Conservation (phyloP, 2,113 vertebrate genomes). For the Dipodomys spectabilis region DNA sequence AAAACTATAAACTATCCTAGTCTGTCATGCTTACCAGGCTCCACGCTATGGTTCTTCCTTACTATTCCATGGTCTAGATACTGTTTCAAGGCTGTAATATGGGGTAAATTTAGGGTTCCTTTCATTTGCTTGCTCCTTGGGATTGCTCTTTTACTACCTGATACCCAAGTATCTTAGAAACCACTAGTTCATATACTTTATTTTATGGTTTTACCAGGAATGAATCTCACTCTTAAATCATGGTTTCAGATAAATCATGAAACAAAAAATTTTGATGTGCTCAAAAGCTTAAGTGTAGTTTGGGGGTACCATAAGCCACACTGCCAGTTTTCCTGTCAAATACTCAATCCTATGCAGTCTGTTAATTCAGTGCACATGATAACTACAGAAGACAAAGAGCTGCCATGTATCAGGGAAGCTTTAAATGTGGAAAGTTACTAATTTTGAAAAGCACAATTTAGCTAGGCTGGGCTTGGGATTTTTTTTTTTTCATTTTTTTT, state of each 20-base stretch:
- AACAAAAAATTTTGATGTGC: neutral
- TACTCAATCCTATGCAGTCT: neutral
- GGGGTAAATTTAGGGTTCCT: neutral
- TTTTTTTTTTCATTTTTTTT: slow-evolving; percentile 25
- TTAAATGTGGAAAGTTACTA: slow-evolving; percentile 62
- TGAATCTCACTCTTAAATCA: neutral
- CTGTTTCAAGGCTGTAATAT: neutral
- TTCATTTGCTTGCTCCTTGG: neutral
- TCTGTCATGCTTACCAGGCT: neutral
- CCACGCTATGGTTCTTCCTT: neutral
- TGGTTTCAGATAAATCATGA: slow-evolving; percentile 21
- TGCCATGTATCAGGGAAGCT: neutral
- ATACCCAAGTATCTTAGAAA: neutral
- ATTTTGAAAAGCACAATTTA: slow-evolving; percentile 61
- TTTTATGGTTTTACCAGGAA: neutral
- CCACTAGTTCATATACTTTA: neutral
- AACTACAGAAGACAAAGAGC: slow-evolving; percentile 39
- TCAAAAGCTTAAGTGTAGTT: neutral
- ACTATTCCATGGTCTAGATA: neutral
- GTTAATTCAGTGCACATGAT: slow-evolving; percentile 57
- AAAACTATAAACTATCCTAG: neutral
- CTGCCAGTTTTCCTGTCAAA: slow-evolving; percentile 41
- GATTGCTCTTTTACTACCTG: neutral
- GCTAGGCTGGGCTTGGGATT: neutral
- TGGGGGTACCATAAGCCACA: neutral